These are phyloP conservation scores for Troides oblongomaculatus DNA, from an alignment of 2,888 invertebrate genomes.

Conservation along the genomic window DNA sequence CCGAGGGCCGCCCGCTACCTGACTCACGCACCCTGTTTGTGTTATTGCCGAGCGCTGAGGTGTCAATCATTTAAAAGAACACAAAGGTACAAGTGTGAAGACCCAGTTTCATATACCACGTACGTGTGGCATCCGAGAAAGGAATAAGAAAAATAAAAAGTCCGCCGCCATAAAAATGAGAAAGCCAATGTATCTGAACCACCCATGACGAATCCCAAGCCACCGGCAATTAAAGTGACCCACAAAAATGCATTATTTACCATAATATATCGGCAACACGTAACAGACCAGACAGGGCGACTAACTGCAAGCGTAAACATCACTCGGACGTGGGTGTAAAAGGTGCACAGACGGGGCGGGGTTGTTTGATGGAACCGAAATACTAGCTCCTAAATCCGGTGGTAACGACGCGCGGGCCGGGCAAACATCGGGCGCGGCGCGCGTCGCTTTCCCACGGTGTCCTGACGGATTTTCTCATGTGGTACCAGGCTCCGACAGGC, in stretches of 20 bases:
- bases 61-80: constrained; percentile 16
- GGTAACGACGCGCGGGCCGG: constrained; percentile 63
- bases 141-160: constrained; percentile 31
- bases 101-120: constrained; percentile 33
- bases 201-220: constrained; percentile 72
- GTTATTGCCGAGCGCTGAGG: constrained; percentile 6
- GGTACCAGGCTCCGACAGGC: constrained; percentile 49
- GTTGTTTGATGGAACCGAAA: constrained; percentile 63
- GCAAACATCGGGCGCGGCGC: constrained; percentile 70
- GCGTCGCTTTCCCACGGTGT: constrained; percentile 72
- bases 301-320: constrained; percentile 75
- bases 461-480: constrained; percentile 71
- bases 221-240: constrained; percentile 70
- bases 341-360: constrained; percentile 54
- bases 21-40: constrained; percentile 8
- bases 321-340: constrained; percentile 69
- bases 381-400: constrained; percentile 55
- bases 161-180: constrained; percentile 40
- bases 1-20: neutral
- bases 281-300: constrained; percentile 50
- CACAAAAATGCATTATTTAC: constrained; percentile 79
- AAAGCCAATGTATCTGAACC: constrained; percentile 48
- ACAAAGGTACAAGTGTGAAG: constrained; percentile 37
- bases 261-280: constrained; percentile 75
- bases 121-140: constrained; percentile 34